These are phyloP conservation scores for Patella pellucida DNA, from an alignment of 2,888 invertebrate species.

Conservation along the genomic window DNA sequence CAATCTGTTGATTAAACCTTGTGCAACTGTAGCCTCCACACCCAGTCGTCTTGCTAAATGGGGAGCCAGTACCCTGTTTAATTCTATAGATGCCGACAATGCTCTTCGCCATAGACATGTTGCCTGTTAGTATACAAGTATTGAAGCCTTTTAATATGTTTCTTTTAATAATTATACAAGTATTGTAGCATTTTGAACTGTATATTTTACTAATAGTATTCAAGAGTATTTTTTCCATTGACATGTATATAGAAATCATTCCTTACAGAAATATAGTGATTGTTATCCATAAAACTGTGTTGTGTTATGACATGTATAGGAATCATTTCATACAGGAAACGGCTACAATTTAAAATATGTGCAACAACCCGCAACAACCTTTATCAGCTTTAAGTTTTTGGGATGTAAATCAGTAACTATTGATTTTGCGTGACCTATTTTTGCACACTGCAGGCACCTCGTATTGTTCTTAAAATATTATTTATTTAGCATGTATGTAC, in stretches of 20 bases:
- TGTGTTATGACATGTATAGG: too few relatives aligned
- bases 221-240: too few relatives aligned
- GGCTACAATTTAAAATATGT: too few relatives aligned
- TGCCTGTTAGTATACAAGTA: slow-evolving; percentile 46
- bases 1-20: slow-evolving; percentile 63
- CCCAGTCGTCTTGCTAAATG: slow-evolving; percentile 62
- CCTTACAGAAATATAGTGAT: neutral
- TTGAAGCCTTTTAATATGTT: neutral
- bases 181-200: neutral
- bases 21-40: slow-evolving; percentile 62
- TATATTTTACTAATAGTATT: neutral
- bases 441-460: too few relatives aligned
- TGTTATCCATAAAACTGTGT: neutral
- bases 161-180: neutral
- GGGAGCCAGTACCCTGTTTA: slow-evolving; percentile 51
- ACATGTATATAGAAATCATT: too few relatives aligned
- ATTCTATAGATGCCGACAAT: slow-evolving; percentile 56
- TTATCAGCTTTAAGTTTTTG: too few relatives aligned
- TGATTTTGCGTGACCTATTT: too few relatives aligned
- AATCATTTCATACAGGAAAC: too few relatives aligned
- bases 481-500: too few relatives aligned
- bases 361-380: too few relatives aligned
- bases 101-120: slow-evolving; percentile 66
- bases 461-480: too few relatives aligned
- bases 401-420: too few relatives aligned